Evolutionary conservation across 2,888 invertebrate genomes (phyloP), one percentile per base, ranked within the genome.

Genomic region (Diadegma fenestrale): DNA sequence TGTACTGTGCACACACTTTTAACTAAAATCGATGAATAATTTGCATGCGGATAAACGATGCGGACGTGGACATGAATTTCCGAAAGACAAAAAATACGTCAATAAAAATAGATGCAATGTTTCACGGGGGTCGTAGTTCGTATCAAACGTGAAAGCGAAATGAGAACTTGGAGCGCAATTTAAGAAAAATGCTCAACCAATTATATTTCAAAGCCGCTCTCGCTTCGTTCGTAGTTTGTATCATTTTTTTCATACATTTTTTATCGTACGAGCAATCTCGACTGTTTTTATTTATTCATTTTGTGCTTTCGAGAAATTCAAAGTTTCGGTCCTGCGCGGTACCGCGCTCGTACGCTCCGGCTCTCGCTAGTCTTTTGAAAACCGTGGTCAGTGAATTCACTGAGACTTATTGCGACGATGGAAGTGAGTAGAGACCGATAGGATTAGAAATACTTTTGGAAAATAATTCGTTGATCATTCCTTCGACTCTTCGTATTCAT

Each of bases 331-430:
- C 48, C 33, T 76, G 76, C 76, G 76, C 76, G 33, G 17, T 33
- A 45, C 22, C 19, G 6, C 19, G 8, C 30, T n/a, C 17, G 1
- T 17, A 8, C 14, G 33, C 33, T 58, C 26, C 22, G 22, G 19
- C 22, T 76, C n/a, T n/a, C 8, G 37, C 37, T 64, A 48, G 76
- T 76, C 73, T 43, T 12, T 73, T 43, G 26, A 43, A 26, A 73
- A 61, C 17, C 73, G 14, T 22, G 41, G 2, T 12, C 33, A 33
- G 2, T 8, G 58, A n/a, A n/a, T 8, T n/a, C 26, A 73, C 73
- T 43, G 58, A 2, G 0, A 41, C 19, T 7, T 43, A 14, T 5
- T 41, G 37, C 8, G 37, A 37, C 73, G 30, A 73, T 73, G 73
- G 26, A 41, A 22, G 73, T 73, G 61, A 26, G 73, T 73, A 43